Evolutionary conservation across 2,888 invertebrate genomes (phyloP).

Genomic region (Eugnorisma glareosa): DNA sequence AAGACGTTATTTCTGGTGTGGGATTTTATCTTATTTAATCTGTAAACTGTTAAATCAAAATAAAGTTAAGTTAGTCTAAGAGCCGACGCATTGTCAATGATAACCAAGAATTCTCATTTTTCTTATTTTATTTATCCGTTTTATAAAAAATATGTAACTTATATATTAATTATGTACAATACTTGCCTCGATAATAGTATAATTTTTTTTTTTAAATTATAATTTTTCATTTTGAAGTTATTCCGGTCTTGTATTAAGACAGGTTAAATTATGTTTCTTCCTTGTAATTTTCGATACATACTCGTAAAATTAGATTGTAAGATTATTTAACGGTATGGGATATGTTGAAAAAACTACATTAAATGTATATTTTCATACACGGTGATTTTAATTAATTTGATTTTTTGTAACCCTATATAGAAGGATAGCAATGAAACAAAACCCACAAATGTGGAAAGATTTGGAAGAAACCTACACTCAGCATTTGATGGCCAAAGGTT

Average conservation of each 20-base stretch:
- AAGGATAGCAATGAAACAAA: no score
- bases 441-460: no score
- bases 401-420: slow-evolving; percentile 2
- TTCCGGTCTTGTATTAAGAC: slow-evolving; percentile 39
- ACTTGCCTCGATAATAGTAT: slow-evolving; percentile 52
- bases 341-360: slow-evolving; percentile 69
- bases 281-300: slow-evolving; percentile 48
- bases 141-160: slow-evolving; percentile 18
- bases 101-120: slow-evolving; percentile 43
- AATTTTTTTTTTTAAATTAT: slow-evolving; percentile 11
- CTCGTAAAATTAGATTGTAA: slow-evolving; percentile 58
- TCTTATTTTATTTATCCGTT: slow-evolving; percentile 37
- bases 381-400: slow-evolving; percentile 34
- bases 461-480: no score
- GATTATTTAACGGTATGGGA: slow-evolving; percentile 67
- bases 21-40: slow-evolving; percentile 53
- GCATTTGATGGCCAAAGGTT: no score
- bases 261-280: slow-evolving; percentile 23
- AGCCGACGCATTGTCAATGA: slow-evolving; percentile 30
- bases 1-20: slow-evolving; percentile 51
- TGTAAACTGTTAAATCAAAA: slow-evolving; percentile 40
- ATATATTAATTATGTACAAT: slow-evolving; percentile 31
- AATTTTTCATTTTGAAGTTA: slow-evolving; percentile 28
- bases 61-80: slow-evolving; percentile 47
- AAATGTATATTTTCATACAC: slow-evolving; percentile 72